phyloP scores from a whole-genome alignment of 92 coral and sea anemone genomes.

The Blastomussa wellsi region DNA sequence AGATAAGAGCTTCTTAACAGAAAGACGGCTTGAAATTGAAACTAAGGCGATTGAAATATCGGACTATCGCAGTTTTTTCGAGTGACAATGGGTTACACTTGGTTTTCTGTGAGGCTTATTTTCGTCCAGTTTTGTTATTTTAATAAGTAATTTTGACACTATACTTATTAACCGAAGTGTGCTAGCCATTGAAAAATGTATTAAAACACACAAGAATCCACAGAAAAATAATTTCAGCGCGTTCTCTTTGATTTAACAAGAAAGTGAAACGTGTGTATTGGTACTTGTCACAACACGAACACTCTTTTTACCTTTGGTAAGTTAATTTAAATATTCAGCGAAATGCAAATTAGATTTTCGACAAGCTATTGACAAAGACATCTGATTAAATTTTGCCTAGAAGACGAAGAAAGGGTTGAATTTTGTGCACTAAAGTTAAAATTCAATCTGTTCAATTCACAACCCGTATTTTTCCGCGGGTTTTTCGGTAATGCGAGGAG shows the following conservation, averaged over 20 bases:
- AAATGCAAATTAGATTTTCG: slow-evolving; percentile 82
- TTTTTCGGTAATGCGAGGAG: neutral
- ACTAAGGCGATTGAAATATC: slow-evolving; percentile 51
- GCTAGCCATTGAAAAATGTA: slow-evolving; percentile 14
- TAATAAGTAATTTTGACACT: slow-evolving; percentile 59
- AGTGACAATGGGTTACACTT: slow-evolving; percentile 50
- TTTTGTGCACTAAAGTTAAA: slow-evolving; percentile 3
- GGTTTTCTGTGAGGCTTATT: slow-evolving; percentile 43
- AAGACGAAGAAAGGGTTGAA: slow-evolving; percentile 10
- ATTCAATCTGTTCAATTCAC: neutral
- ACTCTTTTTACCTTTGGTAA: slow-evolving; percentile 17
- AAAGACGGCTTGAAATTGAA: slow-evolving; percentile 20
- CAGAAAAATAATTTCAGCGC: slow-evolving; percentile 17
- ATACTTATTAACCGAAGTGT: slow-evolving; percentile 14
- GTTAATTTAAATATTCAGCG: slow-evolving; percentile 51
- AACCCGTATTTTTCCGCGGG: neutral
- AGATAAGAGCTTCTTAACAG: slow-evolving; percentile 20
- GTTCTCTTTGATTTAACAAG: slow-evolving; percentile 6
- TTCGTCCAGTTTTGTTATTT: slow-evolving; percentile 94
- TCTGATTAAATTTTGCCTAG: neutral
- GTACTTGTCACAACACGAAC: neutral
- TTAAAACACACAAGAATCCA: slow-evolving; percentile 17
- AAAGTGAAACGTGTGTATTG: slow-evolving; percentile 2
- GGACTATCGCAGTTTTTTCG: slow-evolving; percentile 38
- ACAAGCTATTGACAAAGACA: slow-evolving; percentile 15